Conservation (phyloP, 2,888 invertebrate species). For the Tupiocoris notatus region DNA sequence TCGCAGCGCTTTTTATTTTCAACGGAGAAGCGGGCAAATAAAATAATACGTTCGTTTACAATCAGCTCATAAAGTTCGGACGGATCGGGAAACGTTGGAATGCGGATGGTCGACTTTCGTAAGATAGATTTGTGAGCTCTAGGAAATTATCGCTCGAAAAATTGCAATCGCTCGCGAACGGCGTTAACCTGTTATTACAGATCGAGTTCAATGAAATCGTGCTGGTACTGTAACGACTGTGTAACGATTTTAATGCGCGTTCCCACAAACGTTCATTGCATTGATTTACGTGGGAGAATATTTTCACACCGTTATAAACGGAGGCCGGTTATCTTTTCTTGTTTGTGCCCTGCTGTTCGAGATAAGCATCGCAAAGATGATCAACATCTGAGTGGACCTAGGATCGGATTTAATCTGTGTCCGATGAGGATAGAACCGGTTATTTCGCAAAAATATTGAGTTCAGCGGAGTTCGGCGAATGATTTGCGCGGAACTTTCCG, state of each 20-base stretch:
- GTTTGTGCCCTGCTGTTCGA: background rate
- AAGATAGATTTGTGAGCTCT: no score
- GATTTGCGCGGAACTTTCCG: no score
- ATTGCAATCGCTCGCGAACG: no score
- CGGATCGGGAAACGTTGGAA: no score
- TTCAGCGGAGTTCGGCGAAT: no score
- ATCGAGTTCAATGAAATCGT: background rate
- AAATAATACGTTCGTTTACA: background rate
- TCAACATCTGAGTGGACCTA: no score
- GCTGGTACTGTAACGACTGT: background rate
- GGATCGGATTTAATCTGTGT: no score
- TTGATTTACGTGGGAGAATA: background rate
- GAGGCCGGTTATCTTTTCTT: background rate
- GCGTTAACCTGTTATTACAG: background rate
- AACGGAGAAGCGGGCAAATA: background rate
- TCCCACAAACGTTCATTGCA: background rate
- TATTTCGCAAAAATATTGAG: no score
- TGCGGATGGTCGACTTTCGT: no score
- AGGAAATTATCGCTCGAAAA: no score
- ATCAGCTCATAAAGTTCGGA: background rate
- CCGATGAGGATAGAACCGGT: no score
- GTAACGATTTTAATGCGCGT: background rate
- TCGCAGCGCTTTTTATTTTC: background rate
- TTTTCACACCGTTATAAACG: background rate
- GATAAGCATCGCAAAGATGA: background rate